phyloP scores from a whole-genome alignment of 2,888 invertebrate genomes.

The Sisyra nigra region DNA sequence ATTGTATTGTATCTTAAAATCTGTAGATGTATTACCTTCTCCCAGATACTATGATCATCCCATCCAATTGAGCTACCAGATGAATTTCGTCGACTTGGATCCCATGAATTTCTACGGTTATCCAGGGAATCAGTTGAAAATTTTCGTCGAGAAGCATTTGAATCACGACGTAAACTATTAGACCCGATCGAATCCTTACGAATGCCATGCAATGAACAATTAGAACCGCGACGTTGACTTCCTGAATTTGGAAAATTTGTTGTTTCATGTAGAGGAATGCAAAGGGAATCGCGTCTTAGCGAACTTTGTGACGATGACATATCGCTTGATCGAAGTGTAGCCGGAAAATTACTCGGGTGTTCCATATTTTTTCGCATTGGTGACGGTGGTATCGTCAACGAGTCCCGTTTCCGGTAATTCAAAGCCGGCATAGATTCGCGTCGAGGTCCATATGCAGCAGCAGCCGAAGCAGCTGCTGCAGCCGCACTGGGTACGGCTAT shows the following conservation, averaged over 20 bases:
- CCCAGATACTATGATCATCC: slow-evolving; percentile 33
- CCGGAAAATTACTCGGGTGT: slow-evolving; percentile 57
- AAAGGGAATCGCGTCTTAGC: slow-evolving; percentile 17
- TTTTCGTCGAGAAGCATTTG: slow-evolving; percentile 31
- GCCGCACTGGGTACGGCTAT: slow-evolving; percentile 14
- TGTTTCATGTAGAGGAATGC: slow-evolving; percentile 2
- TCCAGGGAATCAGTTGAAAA: slow-evolving; percentile 59
- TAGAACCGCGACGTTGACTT: slow-evolving; percentile 22
- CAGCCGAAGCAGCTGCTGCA: slow-evolving; percentile 22
- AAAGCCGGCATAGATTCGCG: slow-evolving; percentile 30
- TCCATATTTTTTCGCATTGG: slow-evolving; percentile 39
- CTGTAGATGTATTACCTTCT: neutral
- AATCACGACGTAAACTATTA: slow-evolving; percentile 27
- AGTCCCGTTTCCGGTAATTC: slow-evolving; percentile 39
- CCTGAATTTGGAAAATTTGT: slow-evolving; percentile 11
- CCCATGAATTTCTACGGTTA: slow-evolving; percentile 50
- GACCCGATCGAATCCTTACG: slow-evolving; percentile 18
- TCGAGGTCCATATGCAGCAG: slow-evolving; percentile 28
- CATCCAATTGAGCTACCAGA: slow-evolving; percentile 40
- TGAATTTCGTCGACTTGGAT: slow-evolving; percentile 43
- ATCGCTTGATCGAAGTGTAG: slow-evolving; percentile 38
- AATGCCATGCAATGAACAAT: slow-evolving; percentile 10
- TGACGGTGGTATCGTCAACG: slow-evolving; percentile 39
- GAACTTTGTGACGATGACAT: slow-evolving; percentile 20
- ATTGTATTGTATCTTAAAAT: no score